phyloP scores from a whole-genome alignment of 2,113 vertebrate species.

The Corythoichthys intestinalis region DNA sequence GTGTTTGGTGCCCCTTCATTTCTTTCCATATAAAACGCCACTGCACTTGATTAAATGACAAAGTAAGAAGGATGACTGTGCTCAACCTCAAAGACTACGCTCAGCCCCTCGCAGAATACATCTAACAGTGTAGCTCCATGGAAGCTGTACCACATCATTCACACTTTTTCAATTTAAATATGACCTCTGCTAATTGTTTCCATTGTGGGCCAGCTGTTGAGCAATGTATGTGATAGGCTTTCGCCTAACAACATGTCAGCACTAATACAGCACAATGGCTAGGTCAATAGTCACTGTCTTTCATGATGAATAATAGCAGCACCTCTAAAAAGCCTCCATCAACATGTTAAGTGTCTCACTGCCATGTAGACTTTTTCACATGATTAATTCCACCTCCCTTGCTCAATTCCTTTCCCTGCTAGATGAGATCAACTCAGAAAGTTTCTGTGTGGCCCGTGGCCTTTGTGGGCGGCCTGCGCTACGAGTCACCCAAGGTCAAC shows the following conservation, averaged over 20 bases:
- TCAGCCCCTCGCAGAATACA: background rate
- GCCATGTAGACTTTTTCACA: slow-evolving; percentile 32
- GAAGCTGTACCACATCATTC: background rate
- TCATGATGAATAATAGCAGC: slow-evolving; percentile 36
- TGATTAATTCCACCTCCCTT: slow-evolving; percentile 31
- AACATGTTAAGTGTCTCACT: slow-evolving; percentile 19
- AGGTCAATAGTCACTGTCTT: slow-evolving; percentile 40
- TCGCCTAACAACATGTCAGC: slow-evolving; percentile 33
- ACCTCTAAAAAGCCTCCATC: slow-evolving; percentile 22
- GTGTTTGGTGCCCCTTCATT: background rate
- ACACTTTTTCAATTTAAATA: background rate
- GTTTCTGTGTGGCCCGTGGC: slow-evolving; percentile 98
- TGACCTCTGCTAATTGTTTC: slow-evolving; percentile 39
- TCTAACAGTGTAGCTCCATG: no score
- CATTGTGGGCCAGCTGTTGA: slow-evolving; percentile 39
- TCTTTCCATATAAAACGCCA: background rate
- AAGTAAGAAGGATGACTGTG: background rate
- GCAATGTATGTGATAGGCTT: slow-evolving; percentile 26
- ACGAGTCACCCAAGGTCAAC: slow-evolving; percentile 93
- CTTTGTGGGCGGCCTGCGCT: slow-evolving; percentile 94
- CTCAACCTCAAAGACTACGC: background rate
- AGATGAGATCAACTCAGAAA: slow-evolving; percentile 93
- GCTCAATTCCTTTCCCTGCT: slow-evolving; percentile 15
- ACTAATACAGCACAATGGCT: slow-evolving; percentile 1
- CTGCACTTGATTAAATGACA: background rate